A percentile compares a stretch with the other conserved stretches of the same genome.
These are phyloP conservation scores for Electrona antarctica DNA, from an alignment of 2,113 vertebrate genomes.

Conservation along the genomic window DNA sequence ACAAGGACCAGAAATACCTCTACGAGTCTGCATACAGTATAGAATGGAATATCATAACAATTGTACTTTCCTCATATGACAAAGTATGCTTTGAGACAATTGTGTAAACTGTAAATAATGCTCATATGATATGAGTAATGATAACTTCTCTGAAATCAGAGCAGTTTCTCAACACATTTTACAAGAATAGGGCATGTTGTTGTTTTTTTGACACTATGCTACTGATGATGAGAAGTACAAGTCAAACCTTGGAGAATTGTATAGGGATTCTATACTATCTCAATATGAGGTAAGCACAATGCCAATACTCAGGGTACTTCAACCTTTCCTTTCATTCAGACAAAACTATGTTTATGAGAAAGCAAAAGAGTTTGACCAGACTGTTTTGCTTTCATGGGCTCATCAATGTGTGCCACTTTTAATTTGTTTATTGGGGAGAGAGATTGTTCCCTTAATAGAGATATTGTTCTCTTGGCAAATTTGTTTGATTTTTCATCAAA, in stretches of 20 bases:
- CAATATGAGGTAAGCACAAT: background rate
- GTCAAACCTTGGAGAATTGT: constrained; percentile 44
- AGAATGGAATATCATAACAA: too few species aligned
- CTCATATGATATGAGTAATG: too few species aligned
- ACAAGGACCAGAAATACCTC: too few species aligned
- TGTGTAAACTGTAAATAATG: too few species aligned
- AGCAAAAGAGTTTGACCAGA: constrained; percentile 2
- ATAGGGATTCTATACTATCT: constrained; percentile 1
- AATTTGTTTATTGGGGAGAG: constrained; percentile 51
- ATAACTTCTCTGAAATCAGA: too few species aligned
- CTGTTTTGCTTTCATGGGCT: constrained; percentile 37
- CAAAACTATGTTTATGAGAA: constrained; percentile 15
- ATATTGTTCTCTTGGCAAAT: constrained; percentile 56
- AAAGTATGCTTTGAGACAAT: too few species aligned
- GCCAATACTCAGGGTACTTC: background rate
- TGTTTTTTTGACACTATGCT: too few species aligned
- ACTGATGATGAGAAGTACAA: background rate
- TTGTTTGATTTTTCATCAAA: constrained; percentile 9
- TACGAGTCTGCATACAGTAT: too few species aligned
- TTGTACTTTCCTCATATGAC: too few species aligned
- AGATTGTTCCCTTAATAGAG: background rate
- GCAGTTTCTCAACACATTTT: too few species aligned
- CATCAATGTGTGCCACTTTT: constrained; percentile 53
- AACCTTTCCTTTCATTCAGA: constrained; percentile 9
- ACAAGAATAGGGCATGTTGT: too few species aligned